A percentile compares a stretch with the other conserved stretches of the same genome.
Conservation (phyloP, 2,888 invertebrate genomes). For the Hemithea aestivaria region DNA sequence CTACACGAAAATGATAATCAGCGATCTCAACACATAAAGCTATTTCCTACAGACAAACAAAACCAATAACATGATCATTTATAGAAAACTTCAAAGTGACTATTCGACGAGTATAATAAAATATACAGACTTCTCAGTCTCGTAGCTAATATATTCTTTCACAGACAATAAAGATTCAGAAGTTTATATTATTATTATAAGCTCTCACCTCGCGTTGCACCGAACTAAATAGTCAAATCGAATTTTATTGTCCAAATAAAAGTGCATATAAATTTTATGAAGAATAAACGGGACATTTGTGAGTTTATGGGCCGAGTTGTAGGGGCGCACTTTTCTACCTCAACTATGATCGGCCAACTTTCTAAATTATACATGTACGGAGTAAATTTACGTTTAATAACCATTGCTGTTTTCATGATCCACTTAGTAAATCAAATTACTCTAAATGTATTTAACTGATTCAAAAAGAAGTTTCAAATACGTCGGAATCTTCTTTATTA, state of each 20-base stretch:
- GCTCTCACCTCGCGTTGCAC: constrained; percentile 33
- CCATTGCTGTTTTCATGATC: constrained; percentile 12
- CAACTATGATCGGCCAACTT: constrained; percentile 20
- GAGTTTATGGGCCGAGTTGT: constrained; percentile 62
- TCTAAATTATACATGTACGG: constrained; percentile 19
- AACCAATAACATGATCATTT: too few relatives aligned
- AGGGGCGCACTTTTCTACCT: constrained; percentile 42
- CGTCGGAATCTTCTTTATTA: too few relatives aligned
- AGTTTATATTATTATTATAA: constrained; percentile 13
- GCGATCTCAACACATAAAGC: too few relatives aligned
- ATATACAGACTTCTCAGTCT: too few relatives aligned
- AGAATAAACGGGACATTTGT: constrained; percentile 70
- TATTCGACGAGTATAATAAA: too few relatives aligned
- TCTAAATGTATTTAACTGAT: too few relatives aligned
- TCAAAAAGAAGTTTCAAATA: too few relatives aligned
- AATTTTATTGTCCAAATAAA: constrained; percentile 72
- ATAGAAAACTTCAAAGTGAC: too few relatives aligned
- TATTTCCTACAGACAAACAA: too few relatives aligned
- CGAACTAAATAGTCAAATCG: constrained; percentile 66
- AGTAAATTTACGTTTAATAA: background rate
- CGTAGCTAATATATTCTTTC: constrained; percentile 36
- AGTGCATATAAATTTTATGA: constrained; percentile 77
- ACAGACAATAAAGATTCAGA: constrained; percentile 2
- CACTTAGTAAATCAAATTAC: constrained; percentile 5
- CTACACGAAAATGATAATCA: too few relatives aligned